Base-by-base conservation (phyloP, 2,888 invertebrate species). In the Alcis repandata region DNA sequence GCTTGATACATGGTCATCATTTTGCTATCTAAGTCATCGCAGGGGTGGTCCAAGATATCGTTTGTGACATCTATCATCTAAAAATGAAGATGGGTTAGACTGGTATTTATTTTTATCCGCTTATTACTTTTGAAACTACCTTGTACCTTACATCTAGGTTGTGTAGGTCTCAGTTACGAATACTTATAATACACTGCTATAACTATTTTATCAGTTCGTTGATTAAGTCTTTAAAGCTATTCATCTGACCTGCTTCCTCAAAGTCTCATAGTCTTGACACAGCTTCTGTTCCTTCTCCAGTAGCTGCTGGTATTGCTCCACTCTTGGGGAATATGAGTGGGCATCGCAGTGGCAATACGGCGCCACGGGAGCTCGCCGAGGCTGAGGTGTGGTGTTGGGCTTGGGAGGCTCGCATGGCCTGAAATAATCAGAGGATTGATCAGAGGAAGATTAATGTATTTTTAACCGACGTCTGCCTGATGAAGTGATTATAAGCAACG, bases 331-430 rank as follows among this genome's bases (percentile, higher is more conserved):
- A 76, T 95, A 95, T 0, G 94, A 90, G 75, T 95, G 95, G 0
- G 91, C 92, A 69, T 95, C 95, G 85, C 96, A 96, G 79, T 95
- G 94, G 75, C 95, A 96, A 77, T 95, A 95, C 0, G 95, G 95
- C 0, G 95, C 94, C 1, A 95, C 94, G 0, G 94, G 89, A 10
- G 94, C 90, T 0, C 92, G 94, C n/a, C 91, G 87, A 32, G 88
- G 82, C 1, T 85, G 79, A 0, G 94, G 93, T 56, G 89, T 87
- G 1, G 88, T 80, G 1, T 93, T 90, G 9, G 92, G 93, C 8
- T 85, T 82, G 0, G 95, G 95, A 0, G 95, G 95, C 78, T 95
- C 94, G 52, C 94, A 93, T 73, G 95, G 95, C 78, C 95, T 95
- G 74, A 27, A 71, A 52, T 45, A 57, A 54, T n/a, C 49, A 27